Conservation (phyloP, 2,797 vertebrate genomes). For the Okamejei kenojei region DNA sequence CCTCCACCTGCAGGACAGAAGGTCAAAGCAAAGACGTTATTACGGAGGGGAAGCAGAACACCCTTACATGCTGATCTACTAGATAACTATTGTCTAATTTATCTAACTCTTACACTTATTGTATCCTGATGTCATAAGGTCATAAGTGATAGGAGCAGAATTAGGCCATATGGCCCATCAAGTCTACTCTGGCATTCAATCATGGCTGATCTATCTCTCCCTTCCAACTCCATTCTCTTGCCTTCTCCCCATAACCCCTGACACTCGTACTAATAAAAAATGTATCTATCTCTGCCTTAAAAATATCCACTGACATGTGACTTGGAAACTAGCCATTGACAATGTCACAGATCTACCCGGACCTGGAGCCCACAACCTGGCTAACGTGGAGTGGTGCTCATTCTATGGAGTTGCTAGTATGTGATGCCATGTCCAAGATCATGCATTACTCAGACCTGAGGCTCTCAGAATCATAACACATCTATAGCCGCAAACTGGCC, state of each 20-base stretch:
- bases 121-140: background rate
- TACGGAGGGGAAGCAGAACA: too few relatives aligned
- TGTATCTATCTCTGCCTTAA: too few relatives aligned
- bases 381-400: background rate
- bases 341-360: background rate
- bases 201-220: too few relatives aligned
- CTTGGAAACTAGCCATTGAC: background rate
- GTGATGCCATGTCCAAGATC: background rate
- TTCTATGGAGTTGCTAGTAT: background rate
- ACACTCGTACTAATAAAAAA: too few relatives aligned
- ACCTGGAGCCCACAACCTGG: background rate
- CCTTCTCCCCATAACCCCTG: too few relatives aligned
- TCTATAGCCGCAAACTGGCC: background rate
- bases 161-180: too few relatives aligned
- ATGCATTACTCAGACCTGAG: background rate
- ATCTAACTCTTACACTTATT: background rate
- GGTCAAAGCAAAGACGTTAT: background rate
- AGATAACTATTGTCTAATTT: background rate
- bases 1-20: conserved; percentile 59
- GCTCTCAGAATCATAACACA: background rate
- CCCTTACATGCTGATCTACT: background rate
- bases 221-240: too few relatives aligned
- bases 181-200: too few relatives aligned
- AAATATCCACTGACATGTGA: background rate
- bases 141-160: too few relatives aligned